These are phyloP conservation scores for Melanophora roralis DNA, from an alignment of 2,888 invertebrate genomes.

Conservation along the genomic window DNA sequence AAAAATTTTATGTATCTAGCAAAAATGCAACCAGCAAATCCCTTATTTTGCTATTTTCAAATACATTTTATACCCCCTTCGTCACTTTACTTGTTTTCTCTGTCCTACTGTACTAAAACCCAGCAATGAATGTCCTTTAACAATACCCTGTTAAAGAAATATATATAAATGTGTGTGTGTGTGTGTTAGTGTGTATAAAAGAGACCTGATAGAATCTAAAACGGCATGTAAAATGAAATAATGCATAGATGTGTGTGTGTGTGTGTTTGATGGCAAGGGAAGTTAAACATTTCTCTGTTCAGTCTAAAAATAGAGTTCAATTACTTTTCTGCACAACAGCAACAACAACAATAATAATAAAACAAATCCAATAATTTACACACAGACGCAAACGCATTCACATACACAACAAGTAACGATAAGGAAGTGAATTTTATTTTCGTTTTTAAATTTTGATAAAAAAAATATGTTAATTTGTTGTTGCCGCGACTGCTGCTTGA, in stretches of 20 bases:
- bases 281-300: conserved; percentile 36
- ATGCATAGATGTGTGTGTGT: background rate
- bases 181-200: background rate
- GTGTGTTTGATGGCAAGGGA: background rate
- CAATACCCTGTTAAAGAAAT: background rate
- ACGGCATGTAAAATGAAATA: background rate
- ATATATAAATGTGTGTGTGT: background rate
- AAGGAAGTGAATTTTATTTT: conserved; percentile 33
- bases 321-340: conserved; percentile 56
- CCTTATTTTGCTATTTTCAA: conserved; percentile 13
- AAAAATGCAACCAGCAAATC: conserved; percentile 48
- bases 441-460: background rate
- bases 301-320: conserved; percentile 61
- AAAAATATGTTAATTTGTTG: background rate
- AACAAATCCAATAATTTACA: conserved; percentile 10
- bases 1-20: conserved; percentile 45
- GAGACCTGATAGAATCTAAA: conserved; percentile 38
- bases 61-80: conserved; percentile 1
- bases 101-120: conserved; percentile 33
- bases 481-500: background rate
- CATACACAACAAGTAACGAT: conserved; percentile 13
- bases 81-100: background rate
- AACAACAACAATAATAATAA: background rate
- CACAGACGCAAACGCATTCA: background rate
- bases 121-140: conserved; percentile 26